A percentile compares a stretch with the other conserved stretches of the same genome.
Conservation (phyloP, 2,113 vertebrate species). For the Acanthisitta chloris region DNA sequence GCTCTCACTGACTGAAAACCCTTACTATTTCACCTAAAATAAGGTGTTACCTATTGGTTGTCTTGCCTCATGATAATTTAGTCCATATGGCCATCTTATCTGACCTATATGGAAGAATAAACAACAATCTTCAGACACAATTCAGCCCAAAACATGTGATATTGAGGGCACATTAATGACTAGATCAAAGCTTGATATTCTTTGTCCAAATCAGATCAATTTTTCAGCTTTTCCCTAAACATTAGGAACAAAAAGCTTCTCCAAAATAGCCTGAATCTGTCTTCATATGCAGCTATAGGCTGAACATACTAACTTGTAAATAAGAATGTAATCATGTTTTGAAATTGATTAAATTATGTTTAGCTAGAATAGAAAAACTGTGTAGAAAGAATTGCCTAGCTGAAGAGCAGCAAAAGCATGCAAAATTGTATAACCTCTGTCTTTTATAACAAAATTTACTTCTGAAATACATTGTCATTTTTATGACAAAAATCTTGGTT, state of each 20-base stretch:
- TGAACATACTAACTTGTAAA: not conserved
- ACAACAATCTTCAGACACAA: not conserved
- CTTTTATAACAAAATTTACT: not conserved
- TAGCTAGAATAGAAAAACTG: not conserved
- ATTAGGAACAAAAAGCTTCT: not conserved
- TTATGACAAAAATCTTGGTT: not conserved
- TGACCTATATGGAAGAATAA: not conserved
- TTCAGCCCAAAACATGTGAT: not conserved
- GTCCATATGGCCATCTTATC: not conserved
- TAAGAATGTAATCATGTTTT: not conserved
- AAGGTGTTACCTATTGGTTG: not conserved
- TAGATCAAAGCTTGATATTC: not conserved
- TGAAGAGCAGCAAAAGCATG: not conserved
- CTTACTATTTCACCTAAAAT: not conserved
- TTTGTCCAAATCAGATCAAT: not conserved
- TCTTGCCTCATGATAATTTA: not conserved
- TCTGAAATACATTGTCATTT: not conserved
- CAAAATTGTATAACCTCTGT: not conserved
- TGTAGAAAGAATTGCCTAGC: not conserved
- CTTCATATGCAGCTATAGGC: not conserved
- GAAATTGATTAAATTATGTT: not conserved
- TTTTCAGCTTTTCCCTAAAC: not conserved
- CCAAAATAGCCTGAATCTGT: not conserved
- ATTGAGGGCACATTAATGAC: not conserved
- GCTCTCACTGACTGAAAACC: not conserved